Base-by-base conservation (phyloP, 2,113 vertebrate genomes). In the Macquaria ambigua region DNA sequence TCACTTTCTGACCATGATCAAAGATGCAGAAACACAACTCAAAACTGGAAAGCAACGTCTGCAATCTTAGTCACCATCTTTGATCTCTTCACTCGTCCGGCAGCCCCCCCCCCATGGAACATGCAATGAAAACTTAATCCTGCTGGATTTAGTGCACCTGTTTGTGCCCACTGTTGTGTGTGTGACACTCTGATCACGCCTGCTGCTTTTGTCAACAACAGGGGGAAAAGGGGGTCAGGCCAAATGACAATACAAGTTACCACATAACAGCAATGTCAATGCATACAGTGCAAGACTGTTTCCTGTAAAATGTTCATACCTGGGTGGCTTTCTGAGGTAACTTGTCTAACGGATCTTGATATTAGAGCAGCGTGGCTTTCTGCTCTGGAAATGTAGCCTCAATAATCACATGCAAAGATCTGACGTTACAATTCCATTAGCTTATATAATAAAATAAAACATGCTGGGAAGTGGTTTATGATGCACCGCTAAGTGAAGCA, bases 61-160 rank as follows among this genome's bases (percentile, higher is more conserved):
- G 63, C 53, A 46, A 55, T 56, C 39, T 75, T 50, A 63, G 58
- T 61, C 55, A 43, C 53, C 5, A 46, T 79, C 52, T 86, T 56
- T 84, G 71, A 90, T 86, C 58, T 75, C 61, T 2, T 55, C 63
- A 21, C 62, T 46, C 53, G 63, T 69, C 71, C 41, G 74, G 66
- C 83, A 53, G n/a, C n/a, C 71, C 62, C 59, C 61, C 64, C 56
- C 77, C 84, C 80, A 72, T 23, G n/a, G 15, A 78, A 69, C 78
- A 79, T 34, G 72, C 53, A 79, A 64, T 59, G 55, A 88, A 83
- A 78, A 74, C 52, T 56, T 86, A 87, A 90, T 88, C 87, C 86
- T 56, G 48, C 58, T 53, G 66, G 82, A 58, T 85, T 75, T 62
- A 66, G 55, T 12, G 66, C 70, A 91, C 81, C 81, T 79, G 87